These are phyloP conservation scores for Scaptomyza reducta DNA, from an alignment of 2,888 invertebrate species.

Conservation along the genomic window DNA sequence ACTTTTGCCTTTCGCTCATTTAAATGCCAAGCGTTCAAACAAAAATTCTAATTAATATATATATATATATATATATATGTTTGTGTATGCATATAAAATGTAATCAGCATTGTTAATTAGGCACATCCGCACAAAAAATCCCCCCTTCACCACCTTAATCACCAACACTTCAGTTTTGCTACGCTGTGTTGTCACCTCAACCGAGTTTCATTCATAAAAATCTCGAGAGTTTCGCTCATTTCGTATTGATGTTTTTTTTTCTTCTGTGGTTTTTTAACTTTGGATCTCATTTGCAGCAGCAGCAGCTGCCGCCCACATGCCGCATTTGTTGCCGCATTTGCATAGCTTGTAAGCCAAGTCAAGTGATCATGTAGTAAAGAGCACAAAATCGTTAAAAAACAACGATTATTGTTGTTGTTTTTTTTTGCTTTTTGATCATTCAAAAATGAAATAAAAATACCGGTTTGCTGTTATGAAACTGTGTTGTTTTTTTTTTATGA, in stretches of 20 bases:
- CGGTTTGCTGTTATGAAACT: constrained; percentile 66
- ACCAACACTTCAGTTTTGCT: constrained; percentile 10
- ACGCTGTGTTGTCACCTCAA: constrained; percentile 64
- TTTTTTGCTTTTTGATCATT: constrained; percentile 61
- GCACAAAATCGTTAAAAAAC: constrained; percentile 77
- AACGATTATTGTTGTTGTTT: background rate
- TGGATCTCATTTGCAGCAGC: constrained; percentile 37
- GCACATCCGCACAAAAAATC: constrained; percentile 63
- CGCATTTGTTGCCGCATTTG: constrained; percentile 59
- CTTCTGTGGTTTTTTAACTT: constrained; percentile 3
- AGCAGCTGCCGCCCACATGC: constrained; percentile 61
- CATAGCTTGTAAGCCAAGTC: constrained; percentile 73
- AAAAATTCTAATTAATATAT: constrained; percentile 69
- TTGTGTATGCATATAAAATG: constrained; percentile 55
- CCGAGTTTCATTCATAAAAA: constrained; percentile 72
- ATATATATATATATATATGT: constrained; percentile 50
- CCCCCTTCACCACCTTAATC: background rate
- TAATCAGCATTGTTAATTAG: constrained; percentile 75
- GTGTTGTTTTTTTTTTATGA: constrained; percentile 53
- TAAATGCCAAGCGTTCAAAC: constrained; percentile 39
- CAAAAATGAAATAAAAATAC: constrained; percentile 48
- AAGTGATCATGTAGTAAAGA: constrained; percentile 64
- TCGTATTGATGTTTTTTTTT: constrained; percentile 9
- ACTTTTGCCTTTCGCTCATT: constrained; percentile 61
- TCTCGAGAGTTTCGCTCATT: constrained; percentile 43